Conservation (phyloP, 2,113 vertebrate species). For the Pteruthius melanotis region DNA sequence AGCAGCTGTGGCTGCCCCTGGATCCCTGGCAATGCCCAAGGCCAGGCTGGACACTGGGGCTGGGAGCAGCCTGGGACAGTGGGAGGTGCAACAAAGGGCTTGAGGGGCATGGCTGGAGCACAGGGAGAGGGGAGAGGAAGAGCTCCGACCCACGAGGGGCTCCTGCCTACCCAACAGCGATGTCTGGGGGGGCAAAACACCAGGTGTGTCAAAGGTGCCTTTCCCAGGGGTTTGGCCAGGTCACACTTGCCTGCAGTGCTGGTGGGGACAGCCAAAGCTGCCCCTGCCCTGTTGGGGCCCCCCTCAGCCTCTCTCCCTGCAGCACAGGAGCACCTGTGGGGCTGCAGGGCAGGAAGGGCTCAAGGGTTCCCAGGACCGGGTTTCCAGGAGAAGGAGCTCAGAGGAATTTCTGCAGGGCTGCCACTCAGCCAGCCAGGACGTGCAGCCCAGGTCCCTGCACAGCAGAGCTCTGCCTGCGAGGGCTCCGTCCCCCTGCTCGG, state of each 20-base stretch:
- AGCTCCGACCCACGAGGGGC: rapidly evolving
- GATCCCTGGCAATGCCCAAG: background rate
- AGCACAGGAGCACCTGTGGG: background rate
- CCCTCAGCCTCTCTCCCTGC: background rate
- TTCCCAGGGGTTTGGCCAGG: background rate
- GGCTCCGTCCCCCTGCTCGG: background rate
- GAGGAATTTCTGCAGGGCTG: background rate
- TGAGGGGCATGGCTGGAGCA: background rate
- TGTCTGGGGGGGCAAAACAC: rapidly evolving
- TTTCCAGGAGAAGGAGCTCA: background rate
- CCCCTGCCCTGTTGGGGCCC: rapidly evolving
- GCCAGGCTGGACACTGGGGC: background rate
- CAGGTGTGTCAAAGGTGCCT: background rate
- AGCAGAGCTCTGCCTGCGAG: background rate
- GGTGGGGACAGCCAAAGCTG: background rate
- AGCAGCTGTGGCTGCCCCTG: background rate
- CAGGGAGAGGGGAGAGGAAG: too few species aligned
- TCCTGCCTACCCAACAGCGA: rapidly evolving
- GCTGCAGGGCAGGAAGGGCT: rapidly evolving
- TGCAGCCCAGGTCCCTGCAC: background rate
- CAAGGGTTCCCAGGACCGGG: rapidly evolving
- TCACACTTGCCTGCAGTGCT: background rate
- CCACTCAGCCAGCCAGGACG: rapidly evolving
- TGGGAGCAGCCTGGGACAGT: background rate
- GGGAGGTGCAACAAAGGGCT: background rate